Evolutionary conservation across 2,113 vertebrate genomes (phyloP).

Genomic region (Stomatorhinus ivindoensis): DNA sequence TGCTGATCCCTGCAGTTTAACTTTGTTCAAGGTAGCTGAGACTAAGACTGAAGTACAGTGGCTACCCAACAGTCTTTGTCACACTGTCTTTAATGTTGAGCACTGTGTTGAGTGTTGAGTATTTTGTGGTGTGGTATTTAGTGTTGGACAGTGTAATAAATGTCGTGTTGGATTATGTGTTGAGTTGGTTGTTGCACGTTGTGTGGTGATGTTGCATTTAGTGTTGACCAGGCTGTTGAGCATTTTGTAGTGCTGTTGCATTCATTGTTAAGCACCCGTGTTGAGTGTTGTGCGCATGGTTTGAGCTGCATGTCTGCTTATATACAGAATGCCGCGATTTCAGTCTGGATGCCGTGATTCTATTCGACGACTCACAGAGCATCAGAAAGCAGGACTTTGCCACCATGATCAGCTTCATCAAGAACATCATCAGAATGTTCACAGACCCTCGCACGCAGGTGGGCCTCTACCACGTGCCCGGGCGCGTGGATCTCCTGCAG

Average conservation of each 20-base stretch:
- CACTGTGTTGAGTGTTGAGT: background rate
- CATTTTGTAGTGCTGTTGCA: background rate
- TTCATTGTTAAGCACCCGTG: background rate
- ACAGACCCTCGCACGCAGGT: constrained; percentile 45
- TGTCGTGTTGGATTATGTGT: background rate
- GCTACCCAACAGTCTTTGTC: background rate
- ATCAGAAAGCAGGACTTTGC: constrained; percentile 17
- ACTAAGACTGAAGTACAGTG: background rate
- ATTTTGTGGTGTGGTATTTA: background rate
- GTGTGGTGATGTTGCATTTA: background rate
- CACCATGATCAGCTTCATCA: constrained; percentile 58
- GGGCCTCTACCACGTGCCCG: constrained; percentile 18
- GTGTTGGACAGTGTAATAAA: background rate
- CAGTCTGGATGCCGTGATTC: constrained; percentile 56
- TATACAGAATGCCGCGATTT: constrained; percentile 45
- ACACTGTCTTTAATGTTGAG: background rate
- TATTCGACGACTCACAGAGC: constrained; percentile 62
- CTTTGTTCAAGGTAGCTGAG: background rate
- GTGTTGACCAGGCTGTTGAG: too few species aligned
- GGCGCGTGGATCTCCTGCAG: background rate
- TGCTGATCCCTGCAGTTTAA: background rate
- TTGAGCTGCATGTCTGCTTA: background rate
- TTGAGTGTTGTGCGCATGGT: background rate
- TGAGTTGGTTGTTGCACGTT: background rate
- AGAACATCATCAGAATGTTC: constrained; percentile 45